These are phyloP conservation scores for Drepanosiphum platanoidis DNA, from an alignment of 2,888 invertebrate genomes.

Conservation along the genomic window DNA sequence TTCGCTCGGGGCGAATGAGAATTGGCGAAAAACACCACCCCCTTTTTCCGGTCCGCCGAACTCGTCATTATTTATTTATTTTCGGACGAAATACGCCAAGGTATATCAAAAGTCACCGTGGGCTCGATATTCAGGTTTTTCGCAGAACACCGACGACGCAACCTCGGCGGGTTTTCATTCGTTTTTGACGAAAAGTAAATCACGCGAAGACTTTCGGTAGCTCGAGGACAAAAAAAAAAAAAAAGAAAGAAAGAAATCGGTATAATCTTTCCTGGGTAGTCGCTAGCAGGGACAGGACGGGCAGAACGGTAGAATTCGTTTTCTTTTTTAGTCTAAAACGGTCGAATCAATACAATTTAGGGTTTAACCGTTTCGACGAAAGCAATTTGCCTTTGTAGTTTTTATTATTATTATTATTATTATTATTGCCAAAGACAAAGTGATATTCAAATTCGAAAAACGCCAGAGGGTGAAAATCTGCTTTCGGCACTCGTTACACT, in stretches of 20 bases:
- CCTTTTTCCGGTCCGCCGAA: conserved; percentile 15
- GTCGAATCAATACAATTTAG: conserved; percentile 33
- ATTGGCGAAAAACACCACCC: conserved; percentile 31
- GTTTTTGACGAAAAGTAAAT: conserved; percentile 22
- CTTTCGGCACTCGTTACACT: conserved; percentile 14
- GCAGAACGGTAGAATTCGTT: background rate
- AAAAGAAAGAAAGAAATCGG: conserved; percentile 40
- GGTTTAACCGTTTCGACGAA: conserved; percentile 15
- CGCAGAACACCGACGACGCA: background rate
- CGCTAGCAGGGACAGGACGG: background rate
- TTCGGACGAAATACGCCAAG: conserved; percentile 16
- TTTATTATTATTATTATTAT: conserved; percentile 31
- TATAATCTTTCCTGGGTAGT: background rate
- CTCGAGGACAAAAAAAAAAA: conserved; percentile 35
- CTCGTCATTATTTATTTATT: conserved; percentile 56
- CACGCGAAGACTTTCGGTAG: conserved; percentile 3
- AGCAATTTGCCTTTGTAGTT: conserved; percentile 31
- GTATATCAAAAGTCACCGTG: conserved; percentile 40
- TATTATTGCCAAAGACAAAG: conserved; percentile 32
- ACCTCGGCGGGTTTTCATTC: background rate
- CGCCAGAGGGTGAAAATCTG: conserved; percentile 27
- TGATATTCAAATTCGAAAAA: conserved; percentile 40
- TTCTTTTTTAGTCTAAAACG: conserved; percentile 14
- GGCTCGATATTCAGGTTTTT: conserved; percentile 22
- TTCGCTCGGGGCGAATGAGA: conserved; percentile 41